Evolutionary conservation across 2,888 invertebrate genomes (phyloP).

Genomic region (Microctonus aethiopoides): DNA sequence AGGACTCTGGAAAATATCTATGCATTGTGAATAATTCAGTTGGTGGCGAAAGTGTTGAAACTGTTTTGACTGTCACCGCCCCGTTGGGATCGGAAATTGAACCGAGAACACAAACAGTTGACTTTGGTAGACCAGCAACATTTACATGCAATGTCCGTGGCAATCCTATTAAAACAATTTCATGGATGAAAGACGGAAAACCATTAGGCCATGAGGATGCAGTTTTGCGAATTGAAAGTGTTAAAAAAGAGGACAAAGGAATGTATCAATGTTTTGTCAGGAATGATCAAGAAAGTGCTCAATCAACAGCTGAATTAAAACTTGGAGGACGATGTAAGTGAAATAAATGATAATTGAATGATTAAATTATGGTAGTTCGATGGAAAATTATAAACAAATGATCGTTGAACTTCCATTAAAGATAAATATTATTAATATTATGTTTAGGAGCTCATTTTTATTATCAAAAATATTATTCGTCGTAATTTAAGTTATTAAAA

Average conservation of each 20-base stretch:
- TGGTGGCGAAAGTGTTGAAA: constrained; percentile 92
- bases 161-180: constrained; percentile 90
- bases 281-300: constrained; percentile 93
- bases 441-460: too few species aligned
- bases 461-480: too few species aligned
- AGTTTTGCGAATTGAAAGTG: constrained; percentile 86
- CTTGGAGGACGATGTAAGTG: constrained; percentile 88
- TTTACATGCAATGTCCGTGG: constrained; percentile 92
- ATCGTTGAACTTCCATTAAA: too few species aligned
- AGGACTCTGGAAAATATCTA: constrained; percentile 93
- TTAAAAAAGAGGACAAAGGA: constrained; percentile 94
- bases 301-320: constrained; percentile 91
- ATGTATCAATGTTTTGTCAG: constrained; percentile 97
- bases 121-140: constrained; percentile 91
- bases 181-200: constrained; percentile 94
- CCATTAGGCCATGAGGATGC: constrained; percentile 85
- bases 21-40: constrained; percentile 96
- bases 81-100: constrained; percentile 89
- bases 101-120: constrained; percentile 90
- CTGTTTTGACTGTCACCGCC: constrained; percentile 91
- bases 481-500: too few species aligned
- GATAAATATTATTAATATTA: too few species aligned
- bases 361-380: background rate
- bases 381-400: too few species aligned
- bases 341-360: background rate